Percentiles rank a stretch among this genome's conserved stretches.
Conservation (phyloP, 2,888 invertebrate genomes). For the Calameuta idolon region DNA sequence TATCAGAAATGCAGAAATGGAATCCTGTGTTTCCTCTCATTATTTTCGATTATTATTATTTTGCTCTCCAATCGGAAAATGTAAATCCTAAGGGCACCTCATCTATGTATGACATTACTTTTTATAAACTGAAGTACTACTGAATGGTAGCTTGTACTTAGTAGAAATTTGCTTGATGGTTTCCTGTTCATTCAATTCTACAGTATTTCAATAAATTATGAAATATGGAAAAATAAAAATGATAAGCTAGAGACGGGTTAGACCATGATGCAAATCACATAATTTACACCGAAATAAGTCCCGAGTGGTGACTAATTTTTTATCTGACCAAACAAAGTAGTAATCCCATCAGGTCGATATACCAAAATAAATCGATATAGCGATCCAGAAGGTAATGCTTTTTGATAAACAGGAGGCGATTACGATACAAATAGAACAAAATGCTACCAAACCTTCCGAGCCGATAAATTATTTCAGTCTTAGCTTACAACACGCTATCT, state of each 20-base stretch:
- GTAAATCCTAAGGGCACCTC: background rate
- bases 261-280: background rate
- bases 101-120: background rate
- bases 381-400: background rate
- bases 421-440: background rate
- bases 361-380: background rate
- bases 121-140: background rate
- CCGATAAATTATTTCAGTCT: conserved; percentile 43
- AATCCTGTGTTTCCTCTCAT: background rate
- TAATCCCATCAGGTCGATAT: background rate
- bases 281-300: background rate
- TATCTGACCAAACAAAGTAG: background rate
- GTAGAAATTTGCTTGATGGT: background rate
- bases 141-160: background rate
- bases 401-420: background rate
- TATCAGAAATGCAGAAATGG: background rate
- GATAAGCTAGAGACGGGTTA: background rate
- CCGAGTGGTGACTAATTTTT: background rate
- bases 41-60: background rate
- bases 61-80: background rate
- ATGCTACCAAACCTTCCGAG: conserved; percentile 15
- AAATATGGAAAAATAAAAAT: background rate
- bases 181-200: background rate
- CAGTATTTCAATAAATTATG: background rate
- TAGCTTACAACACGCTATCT: conserved; percentile 36